These are phyloP conservation scores for Gorsachius magnificus DNA, from an alignment of 2,797 vertebrate species.

Conservation along the genomic window DNA sequence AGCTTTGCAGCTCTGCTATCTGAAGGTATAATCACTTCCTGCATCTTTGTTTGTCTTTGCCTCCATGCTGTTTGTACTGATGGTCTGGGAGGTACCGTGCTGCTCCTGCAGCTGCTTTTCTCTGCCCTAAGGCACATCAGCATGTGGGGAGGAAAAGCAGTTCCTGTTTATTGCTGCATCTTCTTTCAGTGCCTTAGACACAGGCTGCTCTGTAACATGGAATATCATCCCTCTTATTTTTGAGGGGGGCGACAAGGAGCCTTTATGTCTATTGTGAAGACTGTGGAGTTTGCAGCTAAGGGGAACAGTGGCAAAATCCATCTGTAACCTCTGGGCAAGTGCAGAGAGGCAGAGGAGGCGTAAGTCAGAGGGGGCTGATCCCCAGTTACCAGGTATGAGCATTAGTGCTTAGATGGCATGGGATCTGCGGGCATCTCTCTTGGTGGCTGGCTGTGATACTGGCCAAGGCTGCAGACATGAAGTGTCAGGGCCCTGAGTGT, in stretches of 20 bases:
- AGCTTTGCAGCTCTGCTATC: conserved; percentile 17
- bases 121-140: conserved; percentile 2
- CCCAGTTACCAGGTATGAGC: neutral
- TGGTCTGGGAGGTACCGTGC: neutral
- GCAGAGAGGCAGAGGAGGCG: neutral
- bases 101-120: conserved; percentile 31
- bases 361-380: neutral
- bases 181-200: neutral
- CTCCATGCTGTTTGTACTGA: neutral
- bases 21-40: conserved; percentile 24
- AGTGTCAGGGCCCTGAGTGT: neutral
- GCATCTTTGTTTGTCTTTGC: conserved; percentile 15
- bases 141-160: neutral
- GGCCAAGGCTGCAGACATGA: neutral
- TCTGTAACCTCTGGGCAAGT: neutral
- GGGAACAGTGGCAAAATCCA: neutral
- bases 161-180: neutral
- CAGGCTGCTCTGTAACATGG: neutral
- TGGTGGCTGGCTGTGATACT: neutral
- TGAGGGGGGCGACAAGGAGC: neutral
- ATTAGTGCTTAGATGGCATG: neutral
- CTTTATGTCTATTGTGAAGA: neutral
- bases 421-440: rapidly evolving
- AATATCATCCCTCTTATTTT: neutral
- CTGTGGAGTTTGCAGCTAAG: neutral